Evolutionary conservation across 2,797 vertebrate species (phyloP).

Genomic region (Trachurus trachurus): DNA sequence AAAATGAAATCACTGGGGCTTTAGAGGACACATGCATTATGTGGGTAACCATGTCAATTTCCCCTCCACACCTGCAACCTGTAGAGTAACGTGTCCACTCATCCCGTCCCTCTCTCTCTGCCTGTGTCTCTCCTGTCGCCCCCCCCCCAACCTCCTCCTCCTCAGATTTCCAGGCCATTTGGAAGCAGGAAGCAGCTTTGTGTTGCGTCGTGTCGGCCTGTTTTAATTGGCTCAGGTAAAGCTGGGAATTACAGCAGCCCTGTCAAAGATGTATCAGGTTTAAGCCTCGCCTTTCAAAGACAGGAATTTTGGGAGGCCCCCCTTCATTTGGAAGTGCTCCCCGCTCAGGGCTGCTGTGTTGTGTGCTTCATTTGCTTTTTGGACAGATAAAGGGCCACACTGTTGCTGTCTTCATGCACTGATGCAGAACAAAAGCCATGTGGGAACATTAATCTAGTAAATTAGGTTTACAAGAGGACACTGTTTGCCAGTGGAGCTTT

Average conservation of each 20-base stretch:
- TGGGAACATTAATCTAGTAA: not conserved
- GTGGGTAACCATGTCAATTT: slow-evolving; percentile 20
- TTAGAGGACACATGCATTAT: slow-evolving; percentile 18
- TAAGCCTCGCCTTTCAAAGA: slow-evolving; percentile 79
- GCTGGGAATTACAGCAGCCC: slow-evolving; percentile 73
- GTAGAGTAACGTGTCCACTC: slow-evolving; percentile 73
- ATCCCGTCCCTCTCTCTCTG: slow-evolving; percentile 85
- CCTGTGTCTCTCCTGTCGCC: slow-evolving; percentile 47
- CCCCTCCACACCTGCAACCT: slow-evolving; percentile 41
- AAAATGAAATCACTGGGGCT: slow-evolving; percentile 1
- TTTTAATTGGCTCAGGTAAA: slow-evolving; percentile 81
- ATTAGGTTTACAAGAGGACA: not conserved
- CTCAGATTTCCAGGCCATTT: slow-evolving; percentile 77
- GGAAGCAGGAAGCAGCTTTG: slow-evolving; percentile 70
- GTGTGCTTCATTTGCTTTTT: not conserved
- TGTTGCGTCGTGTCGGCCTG: slow-evolving; percentile 58
- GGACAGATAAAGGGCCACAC: not conserved
- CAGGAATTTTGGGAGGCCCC: slow-evolving; percentile 74
- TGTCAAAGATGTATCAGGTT: slow-evolving; percentile 80
- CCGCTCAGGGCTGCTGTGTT: slow-evolving; percentile 41
- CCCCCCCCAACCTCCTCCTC: slow-evolving; percentile 46
- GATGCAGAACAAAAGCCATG: slow-evolving; percentile 3
- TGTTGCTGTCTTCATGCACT: not conserved
- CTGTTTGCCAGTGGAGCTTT: not conserved
- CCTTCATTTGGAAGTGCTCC: slow-evolving; percentile 67